These are phyloP conservation scores for Heliangelus exortis DNA, from an alignment of 2,797 vertebrate genomes.

Conservation along the genomic window DNA sequence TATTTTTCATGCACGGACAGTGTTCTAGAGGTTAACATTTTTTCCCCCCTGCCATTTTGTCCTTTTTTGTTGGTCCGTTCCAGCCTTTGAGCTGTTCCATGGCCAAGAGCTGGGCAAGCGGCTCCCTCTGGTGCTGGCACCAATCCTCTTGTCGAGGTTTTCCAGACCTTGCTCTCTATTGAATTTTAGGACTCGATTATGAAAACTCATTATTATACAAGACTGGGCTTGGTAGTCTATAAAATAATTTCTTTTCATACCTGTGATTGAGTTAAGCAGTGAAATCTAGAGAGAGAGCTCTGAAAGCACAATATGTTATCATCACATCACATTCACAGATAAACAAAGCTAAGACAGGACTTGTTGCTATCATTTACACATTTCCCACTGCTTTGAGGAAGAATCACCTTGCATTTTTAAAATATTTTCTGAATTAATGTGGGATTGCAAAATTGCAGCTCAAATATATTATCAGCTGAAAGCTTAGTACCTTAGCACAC, in stretches of 20 bases:
- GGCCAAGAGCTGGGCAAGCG: constrained; percentile 64
- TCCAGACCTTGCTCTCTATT: not conserved
- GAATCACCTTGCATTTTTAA: not conserved
- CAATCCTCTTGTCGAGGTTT: not conserved
- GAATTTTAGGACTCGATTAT: not conserved
- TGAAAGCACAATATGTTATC: not conserved
- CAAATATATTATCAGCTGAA: not conserved
- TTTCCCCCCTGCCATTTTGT: not conserved
- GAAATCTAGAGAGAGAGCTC: not conserved
- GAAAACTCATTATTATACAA: not conserved
- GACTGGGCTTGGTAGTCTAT: not conserved
- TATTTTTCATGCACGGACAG: not conserved
- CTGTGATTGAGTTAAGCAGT: not conserved
- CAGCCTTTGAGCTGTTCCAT: not conserved
- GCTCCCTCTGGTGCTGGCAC: constrained; percentile 81
- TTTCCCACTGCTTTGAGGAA: not conserved
- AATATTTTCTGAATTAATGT: not conserved
- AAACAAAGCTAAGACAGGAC: not conserved
- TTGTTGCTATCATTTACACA: not conserved
- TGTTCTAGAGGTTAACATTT: not conserved
- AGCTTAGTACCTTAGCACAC: not conserved
- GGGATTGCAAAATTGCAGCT: not conserved
- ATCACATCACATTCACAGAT: not conserved
- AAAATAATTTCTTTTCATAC: not conserved
- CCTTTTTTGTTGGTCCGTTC: not conserved